These are phyloP conservation scores for Smittia sp. DNA, from an alignment of 2,888 invertebrate genomes.

Conservation along the genomic window DNA sequence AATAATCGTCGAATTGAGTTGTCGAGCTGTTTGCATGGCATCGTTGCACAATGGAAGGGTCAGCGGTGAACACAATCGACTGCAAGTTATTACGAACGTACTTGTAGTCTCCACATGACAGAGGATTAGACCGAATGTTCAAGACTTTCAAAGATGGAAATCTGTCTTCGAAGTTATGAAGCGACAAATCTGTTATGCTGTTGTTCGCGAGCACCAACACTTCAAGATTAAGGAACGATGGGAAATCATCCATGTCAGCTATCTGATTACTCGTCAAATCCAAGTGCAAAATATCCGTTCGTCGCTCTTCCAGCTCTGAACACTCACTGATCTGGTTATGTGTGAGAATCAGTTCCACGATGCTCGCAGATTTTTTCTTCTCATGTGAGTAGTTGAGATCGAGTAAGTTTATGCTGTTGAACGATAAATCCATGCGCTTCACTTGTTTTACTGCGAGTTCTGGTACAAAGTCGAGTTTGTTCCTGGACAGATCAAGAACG, in stretches of 20 bases:
- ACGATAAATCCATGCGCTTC: background rate
- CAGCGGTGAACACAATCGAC: background rate
- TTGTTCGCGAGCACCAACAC: conserved; percentile 7
- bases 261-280: conserved; percentile 23
- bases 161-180: conserved; percentile 1
- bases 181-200: background rate
- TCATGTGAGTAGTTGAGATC: conserved; percentile 21
- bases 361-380: conserved; percentile 23
- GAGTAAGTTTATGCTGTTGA: conserved; percentile 1
- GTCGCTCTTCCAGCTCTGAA: background rate
- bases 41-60: background rate
- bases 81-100: background rate
- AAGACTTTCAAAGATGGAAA: conserved; percentile 19
- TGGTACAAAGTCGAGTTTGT: conserved; percentile 23
- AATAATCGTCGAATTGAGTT: background rate
- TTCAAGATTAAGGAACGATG: conserved; percentile 16
- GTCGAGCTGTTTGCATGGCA: background rate
- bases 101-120: conserved; percentile 17
- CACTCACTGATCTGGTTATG: conserved; percentile 3
- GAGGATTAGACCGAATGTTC: conserved; percentile 12
- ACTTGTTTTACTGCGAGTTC: background rate
- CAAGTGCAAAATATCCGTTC: conserved; percentile 24
- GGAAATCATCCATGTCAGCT: conserved; percentile 25
- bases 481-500: conserved; percentile 7
- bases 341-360: background rate